These are phyloP conservation scores for Lateolabrax maculatus DNA, from an alignment of 2,797 vertebrate species.

Conservation along the genomic window DNA sequence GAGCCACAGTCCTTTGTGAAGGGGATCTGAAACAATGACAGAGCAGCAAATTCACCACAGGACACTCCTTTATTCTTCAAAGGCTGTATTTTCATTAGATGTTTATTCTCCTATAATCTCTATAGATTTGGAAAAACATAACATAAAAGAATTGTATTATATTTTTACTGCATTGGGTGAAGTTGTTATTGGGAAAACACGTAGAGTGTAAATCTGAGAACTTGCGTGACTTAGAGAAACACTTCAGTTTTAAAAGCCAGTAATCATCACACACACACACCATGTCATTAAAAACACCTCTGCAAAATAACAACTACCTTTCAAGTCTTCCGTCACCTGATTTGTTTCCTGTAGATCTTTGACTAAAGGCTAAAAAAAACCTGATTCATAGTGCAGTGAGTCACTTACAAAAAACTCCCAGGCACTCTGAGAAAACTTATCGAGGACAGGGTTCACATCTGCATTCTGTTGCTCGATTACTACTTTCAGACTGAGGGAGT, in stretches of 20 bases:
- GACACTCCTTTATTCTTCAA: not conserved
- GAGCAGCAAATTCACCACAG: not conserved
- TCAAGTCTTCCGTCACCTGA: not conserved
- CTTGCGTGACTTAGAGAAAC: constrained; percentile 37
- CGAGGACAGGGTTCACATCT: constrained; percentile 88
- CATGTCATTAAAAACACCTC: constrained; percentile 49
- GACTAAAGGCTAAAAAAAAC: not conserved
- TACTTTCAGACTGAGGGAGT: constrained; percentile 88
- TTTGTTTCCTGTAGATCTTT: constrained; percentile 1
- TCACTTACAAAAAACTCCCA: constrained; percentile 91
- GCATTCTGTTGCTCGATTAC: constrained; percentile 86
- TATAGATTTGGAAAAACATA: not conserved
- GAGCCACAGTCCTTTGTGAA: constrained; percentile 93
- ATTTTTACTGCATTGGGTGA: not conserved
- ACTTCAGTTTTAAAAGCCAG: constrained; percentile 2
- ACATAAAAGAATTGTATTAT: not conserved
- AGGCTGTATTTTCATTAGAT: not conserved
- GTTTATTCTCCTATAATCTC: not conserved
- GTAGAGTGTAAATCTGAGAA: not conserved
- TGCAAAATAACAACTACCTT: constrained; percentile 12
- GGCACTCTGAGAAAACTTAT: constrained; percentile 83
- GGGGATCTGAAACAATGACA: constrained; percentile 84
- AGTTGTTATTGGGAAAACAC: constrained; percentile 18
- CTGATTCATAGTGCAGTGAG: not conserved
- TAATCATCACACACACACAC: constrained; percentile 44